phyloP scores from a whole-genome alignment of 2,113 vertebrate species.

The Riparia riparia region DNA sequence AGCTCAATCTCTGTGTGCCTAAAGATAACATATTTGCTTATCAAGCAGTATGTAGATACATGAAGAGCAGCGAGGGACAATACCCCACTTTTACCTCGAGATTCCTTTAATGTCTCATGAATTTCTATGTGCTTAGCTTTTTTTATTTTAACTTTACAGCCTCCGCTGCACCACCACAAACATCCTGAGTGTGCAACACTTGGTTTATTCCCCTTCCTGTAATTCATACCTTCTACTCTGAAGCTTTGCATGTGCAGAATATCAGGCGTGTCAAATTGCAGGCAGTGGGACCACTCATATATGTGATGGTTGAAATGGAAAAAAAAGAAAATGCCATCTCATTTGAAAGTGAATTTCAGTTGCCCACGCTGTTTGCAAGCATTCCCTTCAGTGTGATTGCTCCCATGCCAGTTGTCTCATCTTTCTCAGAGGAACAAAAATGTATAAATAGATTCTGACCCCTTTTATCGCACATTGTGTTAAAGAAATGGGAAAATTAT shows the following conservation, averaged over 20 bases:
- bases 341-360: neutral
- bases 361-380: neutral
- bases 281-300: neutral
- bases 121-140: constrained; percentile 7
- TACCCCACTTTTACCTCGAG: neutral
- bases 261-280: neutral
- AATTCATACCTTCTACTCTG: neutral
- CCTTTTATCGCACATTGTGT: neutral
- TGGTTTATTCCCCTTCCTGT: constrained; percentile 5
- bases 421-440: neutral
- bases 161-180: neutral
- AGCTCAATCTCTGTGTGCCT: neutral
- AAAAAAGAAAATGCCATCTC: neutral
- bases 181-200: neutral
- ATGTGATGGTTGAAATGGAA: neutral
- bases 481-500: neutral
- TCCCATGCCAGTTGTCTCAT: neutral
- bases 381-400: neutral
- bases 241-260: neutral
- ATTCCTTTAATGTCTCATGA: constrained; percentile 7
- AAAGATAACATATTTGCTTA: neutral
- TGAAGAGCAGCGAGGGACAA: neutral
- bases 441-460: neutral
- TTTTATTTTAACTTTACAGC: constrained; percentile 20
- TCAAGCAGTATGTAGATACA: neutral